A percentile compares a stretch with the other conserved stretches of the same genome.
Conservation (phyloP, 2,797 vertebrate species). For the Gambelia wislizenii region DNA sequence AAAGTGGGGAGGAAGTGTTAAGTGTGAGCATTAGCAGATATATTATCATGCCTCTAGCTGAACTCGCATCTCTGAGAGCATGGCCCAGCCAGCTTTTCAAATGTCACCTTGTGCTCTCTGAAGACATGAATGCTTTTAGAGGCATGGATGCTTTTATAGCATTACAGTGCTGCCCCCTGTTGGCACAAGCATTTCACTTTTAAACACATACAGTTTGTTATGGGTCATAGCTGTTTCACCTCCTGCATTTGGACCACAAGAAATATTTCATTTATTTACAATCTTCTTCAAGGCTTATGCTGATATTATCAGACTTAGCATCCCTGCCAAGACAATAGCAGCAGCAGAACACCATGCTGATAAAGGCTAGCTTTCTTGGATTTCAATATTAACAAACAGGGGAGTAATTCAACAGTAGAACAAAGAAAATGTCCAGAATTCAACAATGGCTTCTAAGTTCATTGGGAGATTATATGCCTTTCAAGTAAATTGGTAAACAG, state of each 20-base stretch:
- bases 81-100: neutral
- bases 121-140: neutral
- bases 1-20: neutral
- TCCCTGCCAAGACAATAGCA: neutral
- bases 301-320: neutral
- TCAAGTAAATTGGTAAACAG: too few relatives aligned
- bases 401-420: neutral
- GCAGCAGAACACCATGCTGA: neutral
- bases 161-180: neutral
- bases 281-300: neutral
- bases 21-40: neutral
- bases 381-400: neutral
- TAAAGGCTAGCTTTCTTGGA: neutral
- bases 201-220: neutral
- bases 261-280: neutral
- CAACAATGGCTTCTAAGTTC: too few relatives aligned
- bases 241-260: neutral
- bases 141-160: neutral
- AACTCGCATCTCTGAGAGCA: neutral
- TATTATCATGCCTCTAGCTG: neutral
- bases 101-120: neutral
- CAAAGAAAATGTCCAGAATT: neutral
- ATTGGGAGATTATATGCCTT: too few relatives aligned
- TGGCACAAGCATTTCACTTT: neutral
- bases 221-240: neutral